Percentiles rank a stretch among this genome's conserved stretches.
Conservation (phyloP, 1,140 invertebrate genomes). For the Drosophila biarmipes region DNA sequence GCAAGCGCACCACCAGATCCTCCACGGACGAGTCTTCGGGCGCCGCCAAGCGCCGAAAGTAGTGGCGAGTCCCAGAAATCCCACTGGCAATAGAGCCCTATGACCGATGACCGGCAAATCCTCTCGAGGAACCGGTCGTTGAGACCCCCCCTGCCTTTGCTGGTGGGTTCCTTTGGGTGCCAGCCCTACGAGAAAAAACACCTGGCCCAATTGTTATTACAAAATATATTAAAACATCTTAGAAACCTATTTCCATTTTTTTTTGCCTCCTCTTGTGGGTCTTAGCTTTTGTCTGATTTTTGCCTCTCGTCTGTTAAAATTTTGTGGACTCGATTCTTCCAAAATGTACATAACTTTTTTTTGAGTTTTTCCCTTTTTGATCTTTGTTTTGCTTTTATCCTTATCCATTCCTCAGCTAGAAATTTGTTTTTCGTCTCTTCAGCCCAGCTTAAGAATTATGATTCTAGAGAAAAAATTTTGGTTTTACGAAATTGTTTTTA, state of each 20-base stretch:
- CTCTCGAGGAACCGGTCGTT: slow-evolving; percentile 19
- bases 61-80: neutral
- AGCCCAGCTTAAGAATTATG: slow-evolving; percentile 50
- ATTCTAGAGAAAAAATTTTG: slow-evolving; percentile 61
- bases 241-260: slow-evolving; percentile 46
- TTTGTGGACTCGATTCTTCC: slow-evolving; percentile 42
- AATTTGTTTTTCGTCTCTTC: slow-evolving; percentile 35
- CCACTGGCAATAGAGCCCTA: slow-evolving; percentile 29
- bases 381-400: slow-evolving; percentile 24
- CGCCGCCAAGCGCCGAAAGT: slow-evolving; percentile 16
- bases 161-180: neutral
- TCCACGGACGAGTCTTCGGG: neutral
- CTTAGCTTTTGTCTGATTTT: slow-evolving; percentile 3
- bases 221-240: slow-evolving; percentile 53
- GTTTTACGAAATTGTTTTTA: slow-evolving; percentile 50
- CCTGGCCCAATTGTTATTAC: slow-evolving; percentile 23
- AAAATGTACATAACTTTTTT: slow-evolving; percentile 42
- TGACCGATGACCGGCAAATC: slow-evolving; percentile 40
- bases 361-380: slow-evolving; percentile 27
- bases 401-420: slow-evolving; percentile 10
- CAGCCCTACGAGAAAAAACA: slow-evolving; percentile 12
- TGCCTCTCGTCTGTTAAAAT: slow-evolving; percentile 26
- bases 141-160: slow-evolving; percentile 24
- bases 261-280: slow-evolving; percentile 11
- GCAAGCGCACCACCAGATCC: slow-evolving; percentile 19